Percentiles rank a stretch among this genome's conserved stretches.
These are phyloP conservation scores for Scaptomyza cyrtandrae DNA, from an alignment of 2,888 invertebrate genomes.

Conservation along the genomic window DNA sequence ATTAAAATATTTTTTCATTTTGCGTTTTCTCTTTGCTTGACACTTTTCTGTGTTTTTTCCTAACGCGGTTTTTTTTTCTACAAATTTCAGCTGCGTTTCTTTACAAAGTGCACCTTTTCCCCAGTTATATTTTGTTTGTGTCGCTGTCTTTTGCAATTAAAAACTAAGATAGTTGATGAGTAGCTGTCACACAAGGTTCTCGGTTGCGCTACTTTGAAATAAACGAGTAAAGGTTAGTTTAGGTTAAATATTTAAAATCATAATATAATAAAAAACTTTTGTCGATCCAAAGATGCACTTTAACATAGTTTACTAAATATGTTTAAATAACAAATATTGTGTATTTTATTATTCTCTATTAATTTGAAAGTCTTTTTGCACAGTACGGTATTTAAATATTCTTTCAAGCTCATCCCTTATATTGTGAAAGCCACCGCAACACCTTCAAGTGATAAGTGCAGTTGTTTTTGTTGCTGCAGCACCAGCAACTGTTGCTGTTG, in stretches of 20 bases:
- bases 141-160: conserved; percentile 60
- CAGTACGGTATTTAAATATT: conserved; percentile 33
- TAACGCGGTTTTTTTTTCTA: conserved; percentile 42
- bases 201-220: conserved; percentile 16
- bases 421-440: conserved; percentile 15
- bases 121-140: conserved; percentile 29
- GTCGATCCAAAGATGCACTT: too few species aligned
- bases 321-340: too few species aligned
- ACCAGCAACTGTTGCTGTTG: conserved; percentile 20
- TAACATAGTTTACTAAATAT: too few species aligned
- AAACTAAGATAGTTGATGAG: conserved; percentile 52
- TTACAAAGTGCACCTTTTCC: conserved; percentile 30
- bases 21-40: conserved; percentile 46
- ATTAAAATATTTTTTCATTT: conserved; percentile 82
- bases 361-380: not conserved
- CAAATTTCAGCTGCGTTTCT: conserved; percentile 41
- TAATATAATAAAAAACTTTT: too few species aligned
- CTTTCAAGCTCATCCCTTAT: conserved; percentile 13
- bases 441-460: conserved; percentile 46
- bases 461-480: conserved; percentile 34
- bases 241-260: too few species aligned
- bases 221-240: not conserved
- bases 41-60: conserved; percentile 60
- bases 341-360: too few species aligned
- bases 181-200: conserved; percentile 6